Base-by-base conservation (phyloP, 2,797 vertebrate genomes). In the Carduelis carduelis region DNA sequence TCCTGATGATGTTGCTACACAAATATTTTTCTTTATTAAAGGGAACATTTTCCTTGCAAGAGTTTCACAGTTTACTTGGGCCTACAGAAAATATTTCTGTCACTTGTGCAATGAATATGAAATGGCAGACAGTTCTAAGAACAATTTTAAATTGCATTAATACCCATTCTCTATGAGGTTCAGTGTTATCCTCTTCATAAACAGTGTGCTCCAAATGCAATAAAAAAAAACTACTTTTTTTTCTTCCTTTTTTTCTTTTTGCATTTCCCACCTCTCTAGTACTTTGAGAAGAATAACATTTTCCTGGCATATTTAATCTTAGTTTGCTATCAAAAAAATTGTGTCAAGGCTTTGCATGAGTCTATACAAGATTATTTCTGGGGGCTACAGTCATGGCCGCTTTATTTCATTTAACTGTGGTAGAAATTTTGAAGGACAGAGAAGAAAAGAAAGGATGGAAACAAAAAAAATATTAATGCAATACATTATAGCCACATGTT, bases 11-110 rank as follows among this genome's bases (percentile, higher is more conserved):
- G 5, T 85, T 60, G 32, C 56, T 94, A 63, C 60, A 84, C 63
- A 96, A 96, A 94, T 95, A 96, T 87, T 95, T 96, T 80, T 89
- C 79, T 88, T 79, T 89, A 87, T 93, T 93, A 87, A 88, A 86
- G 50, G 57, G 53, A 86, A 71, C 53, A 37, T 91, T 93, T 94
- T 87, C 43, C 35, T 94, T 71, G 55, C 78, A 83, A 82, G 83
- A 50, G 14, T 83, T 90, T 83, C 90, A 55, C 65, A 52, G 72
- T 46, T 76, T 64, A 41, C 77, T 91, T 80, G 41, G 12, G 30
- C 27, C 30, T 82, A 74, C 30, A 52, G 74, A 96, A 90, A 55
- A 46, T 78, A 83, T 74, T 94, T 61, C 47, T 77, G 57, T 79
- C 74, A 60, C 37, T 91, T 71, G 6, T 83, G 61, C 52, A 44